Evolutionary conservation across 2,888 invertebrate species (phyloP), one percentile per base, ranked within the genome.

Genomic region (Palloptera scutellata): DNA sequence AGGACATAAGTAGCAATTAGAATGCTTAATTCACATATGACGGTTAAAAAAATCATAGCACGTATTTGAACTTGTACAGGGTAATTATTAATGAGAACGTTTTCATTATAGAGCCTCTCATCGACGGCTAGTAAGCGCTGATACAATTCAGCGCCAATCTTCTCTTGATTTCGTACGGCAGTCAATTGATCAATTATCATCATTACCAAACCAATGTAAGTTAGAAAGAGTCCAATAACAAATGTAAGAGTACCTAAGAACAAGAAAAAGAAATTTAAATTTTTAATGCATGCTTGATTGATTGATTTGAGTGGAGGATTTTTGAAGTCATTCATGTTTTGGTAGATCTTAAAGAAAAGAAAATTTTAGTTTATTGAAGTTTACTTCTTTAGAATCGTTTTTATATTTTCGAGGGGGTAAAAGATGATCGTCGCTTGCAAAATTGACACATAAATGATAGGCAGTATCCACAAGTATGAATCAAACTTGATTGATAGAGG

Each of bases 161-260:
- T 71, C 1, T 75, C 74, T 69, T 85, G 85, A 71, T 85, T 84
- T 0, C 79, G 74, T 30, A 85, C 68, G 0, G 82, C 82, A 1
- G 80, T 79, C 13, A 84, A 48, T 58, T 85, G 81, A 74, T 85
- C 85, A 9, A 82, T 78, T n/a, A 73, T 74, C 81, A 85, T 82
- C 84, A 85, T 85, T 9, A 80, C 73, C 3, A 85, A 77, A 6
- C 81, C 83, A 68, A 85, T 82, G 66, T 85, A 85, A 19, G 82
- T 83, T 42, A 85, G 73, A 70, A 85, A 84, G 1, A 85, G 67
- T 11, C 85, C 84, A 76, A 85, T 85, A 0, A 84, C 84, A 63
- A 81, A 80, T 8, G 85, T 85, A 19, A 85, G 70, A 9, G 85
- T 82, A 58, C 82, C 85, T 84, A 41, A 4, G 61, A 70, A 15